A percentile compares a stretch with the other conserved stretches of the same genome.
Conservation (phyloP, 2,113 vertebrate species). For the Elaphurus davidianus region DNA sequence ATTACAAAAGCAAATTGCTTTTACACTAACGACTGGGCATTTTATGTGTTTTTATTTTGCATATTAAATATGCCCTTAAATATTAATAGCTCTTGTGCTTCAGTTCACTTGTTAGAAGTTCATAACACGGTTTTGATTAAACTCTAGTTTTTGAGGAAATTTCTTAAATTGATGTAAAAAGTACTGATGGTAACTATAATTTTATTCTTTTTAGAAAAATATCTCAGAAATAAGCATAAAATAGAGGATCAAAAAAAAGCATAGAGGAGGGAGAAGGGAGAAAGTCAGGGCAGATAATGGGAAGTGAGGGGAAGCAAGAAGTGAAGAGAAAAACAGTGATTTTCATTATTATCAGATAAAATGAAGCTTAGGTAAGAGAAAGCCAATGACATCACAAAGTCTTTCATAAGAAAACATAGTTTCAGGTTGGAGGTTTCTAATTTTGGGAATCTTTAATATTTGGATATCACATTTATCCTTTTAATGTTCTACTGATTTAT, state of each 20-base stretch:
- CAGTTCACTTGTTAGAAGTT: background rate
- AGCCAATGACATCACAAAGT: background rate
- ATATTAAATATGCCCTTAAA: background rate
- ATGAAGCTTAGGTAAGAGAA: background rate
- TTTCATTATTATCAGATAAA: background rate
- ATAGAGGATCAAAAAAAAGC: background rate
- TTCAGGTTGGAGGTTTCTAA: background rate
- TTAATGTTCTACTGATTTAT: background rate
- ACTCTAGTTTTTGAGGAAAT: background rate
- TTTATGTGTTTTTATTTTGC: conserved; percentile 17
- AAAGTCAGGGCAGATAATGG: background rate
- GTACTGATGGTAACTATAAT: background rate
- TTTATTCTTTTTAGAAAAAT: background rate
- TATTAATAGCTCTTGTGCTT: background rate
- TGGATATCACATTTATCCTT: background rate
- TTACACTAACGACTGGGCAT: background rate
- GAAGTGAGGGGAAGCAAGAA: background rate
- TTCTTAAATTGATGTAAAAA: background rate
- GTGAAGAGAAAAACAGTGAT: background rate
- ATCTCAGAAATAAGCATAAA: background rate
- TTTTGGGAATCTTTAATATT: background rate
- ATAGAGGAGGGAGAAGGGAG: background rate
- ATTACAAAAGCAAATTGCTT: background rate
- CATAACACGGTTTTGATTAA: background rate
- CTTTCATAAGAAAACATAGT: background rate